Evolutionary conservation across 2,797 vertebrate species (phyloP).

Genomic region (Pampus argenteus): DNA sequence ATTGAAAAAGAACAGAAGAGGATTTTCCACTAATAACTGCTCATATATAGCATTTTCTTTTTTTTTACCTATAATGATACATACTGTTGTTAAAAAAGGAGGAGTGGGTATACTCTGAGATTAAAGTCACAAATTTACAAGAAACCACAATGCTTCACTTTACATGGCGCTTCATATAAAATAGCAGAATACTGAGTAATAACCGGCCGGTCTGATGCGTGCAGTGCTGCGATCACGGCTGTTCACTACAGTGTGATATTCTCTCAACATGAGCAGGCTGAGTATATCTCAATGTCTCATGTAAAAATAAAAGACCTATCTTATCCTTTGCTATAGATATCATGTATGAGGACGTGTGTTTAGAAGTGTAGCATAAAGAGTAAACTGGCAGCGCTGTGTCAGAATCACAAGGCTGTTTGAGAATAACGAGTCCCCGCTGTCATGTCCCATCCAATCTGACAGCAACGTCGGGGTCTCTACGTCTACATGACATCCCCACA

Average conservation of each 20-base stretch:
- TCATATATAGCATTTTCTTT: background rate
- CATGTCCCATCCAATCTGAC: slow-evolving; percentile 6
- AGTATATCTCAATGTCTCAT: background rate
- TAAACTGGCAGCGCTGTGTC: slow-evolving; percentile 15
- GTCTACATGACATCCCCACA: background rate
- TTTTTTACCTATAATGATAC: too few species aligned
- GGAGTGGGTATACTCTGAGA: too few species aligned
- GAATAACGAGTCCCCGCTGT: slow-evolving; percentile 25
- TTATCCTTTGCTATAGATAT: background rate
- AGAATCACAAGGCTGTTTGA: background rate
- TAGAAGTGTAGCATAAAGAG: slow-evolving; percentile 1
- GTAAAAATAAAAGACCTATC: background rate
- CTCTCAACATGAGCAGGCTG: background rate
- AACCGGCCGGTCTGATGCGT: too few species aligned
- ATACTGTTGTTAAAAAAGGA: too few species aligned
- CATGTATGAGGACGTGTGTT: slow-evolving; percentile 8
- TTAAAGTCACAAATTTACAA: too few species aligned
- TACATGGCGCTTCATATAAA: too few species aligned
- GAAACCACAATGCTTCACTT: too few species aligned
- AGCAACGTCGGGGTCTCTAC: background rate
- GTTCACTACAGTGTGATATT: too few species aligned
- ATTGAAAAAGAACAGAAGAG: background rate
- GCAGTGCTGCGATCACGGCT: too few species aligned
- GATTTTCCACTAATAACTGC: background rate
- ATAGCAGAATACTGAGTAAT: too few species aligned